phyloP scores from a whole-genome alignment of 2,113 vertebrate genomes.

The Dasyurus viverrinus region DNA sequence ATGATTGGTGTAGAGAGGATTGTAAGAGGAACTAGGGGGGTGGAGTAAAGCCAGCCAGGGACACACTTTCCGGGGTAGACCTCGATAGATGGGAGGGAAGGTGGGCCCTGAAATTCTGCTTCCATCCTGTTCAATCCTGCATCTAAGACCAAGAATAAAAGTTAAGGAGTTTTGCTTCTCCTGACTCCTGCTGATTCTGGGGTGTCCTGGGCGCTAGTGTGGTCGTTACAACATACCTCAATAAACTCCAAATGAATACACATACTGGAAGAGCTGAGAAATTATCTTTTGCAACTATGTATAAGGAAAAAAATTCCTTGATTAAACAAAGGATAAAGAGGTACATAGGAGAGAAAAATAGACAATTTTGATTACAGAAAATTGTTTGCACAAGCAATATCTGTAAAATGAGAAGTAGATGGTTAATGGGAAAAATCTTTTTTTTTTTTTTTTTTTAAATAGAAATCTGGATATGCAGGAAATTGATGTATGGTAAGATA shows the following conservation, averaged over 20 bases:
- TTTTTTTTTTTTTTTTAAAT: neutral
- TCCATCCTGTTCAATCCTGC: too few species aligned
- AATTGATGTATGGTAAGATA: neutral
- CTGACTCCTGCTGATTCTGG: too few species aligned
- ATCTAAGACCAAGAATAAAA: too few species aligned
- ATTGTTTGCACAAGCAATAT: neutral
- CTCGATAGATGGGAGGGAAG: too few species aligned
- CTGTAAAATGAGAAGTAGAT: neutral
- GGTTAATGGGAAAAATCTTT: neutral
- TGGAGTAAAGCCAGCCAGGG: too few species aligned
- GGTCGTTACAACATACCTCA: too few species aligned
- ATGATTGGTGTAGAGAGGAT: too few species aligned
- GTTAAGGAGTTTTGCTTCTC: too few species aligned
- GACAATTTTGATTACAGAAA: neutral
- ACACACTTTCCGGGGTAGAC: too few species aligned
- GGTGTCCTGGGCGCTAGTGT: too few species aligned
- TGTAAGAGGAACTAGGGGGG: too few species aligned
- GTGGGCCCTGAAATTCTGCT: too few species aligned
- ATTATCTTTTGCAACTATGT: neutral
- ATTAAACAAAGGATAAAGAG: neutral
- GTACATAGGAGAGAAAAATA: neutral
- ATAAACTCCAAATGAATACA: neutral
- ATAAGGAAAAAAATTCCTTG: neutral
- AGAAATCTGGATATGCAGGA: neutral
- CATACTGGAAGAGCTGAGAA: neutral